These are phyloP conservation scores for Lottia scabra DNA, from an alignment of 2,888 invertebrate species.

Conservation along the genomic window DNA sequence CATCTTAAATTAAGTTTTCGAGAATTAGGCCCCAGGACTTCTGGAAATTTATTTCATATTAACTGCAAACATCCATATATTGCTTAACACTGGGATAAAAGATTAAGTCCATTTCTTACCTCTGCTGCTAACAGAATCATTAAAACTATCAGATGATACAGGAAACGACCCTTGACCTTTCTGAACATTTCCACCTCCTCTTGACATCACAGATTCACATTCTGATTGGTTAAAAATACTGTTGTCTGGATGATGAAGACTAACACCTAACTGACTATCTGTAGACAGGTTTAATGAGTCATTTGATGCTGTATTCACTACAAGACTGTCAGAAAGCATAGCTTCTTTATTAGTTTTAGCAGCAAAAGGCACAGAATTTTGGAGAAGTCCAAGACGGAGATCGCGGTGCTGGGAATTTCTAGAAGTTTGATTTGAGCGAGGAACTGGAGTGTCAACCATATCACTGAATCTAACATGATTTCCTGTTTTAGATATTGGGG, in stretches of 20 bases:
- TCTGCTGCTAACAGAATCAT: neutral
- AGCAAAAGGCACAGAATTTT: slow-evolving; percentile 15
- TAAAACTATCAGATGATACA: neutral
- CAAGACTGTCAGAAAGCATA: slow-evolving; percentile 28
- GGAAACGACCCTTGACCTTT: neutral
- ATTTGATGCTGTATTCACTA: slow-evolving; percentile 23
- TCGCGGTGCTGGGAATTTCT: neutral
- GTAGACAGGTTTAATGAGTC: slow-evolving; percentile 15
- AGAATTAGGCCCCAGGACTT: too few relatives aligned
- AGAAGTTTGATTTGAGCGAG: slow-evolving; percentile 7
- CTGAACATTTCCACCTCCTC: slow-evolving; percentile 23
- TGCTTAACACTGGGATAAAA: too few relatives aligned
- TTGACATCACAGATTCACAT: slow-evolving; percentile 17
- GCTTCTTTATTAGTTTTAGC: slow-evolving; percentile 17
- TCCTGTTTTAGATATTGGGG: slow-evolving; percentile 22
- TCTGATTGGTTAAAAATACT: slow-evolving; percentile 13
- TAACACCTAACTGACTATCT: slow-evolving; percentile 10
- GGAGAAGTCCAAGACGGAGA: slow-evolving; percentile 15
- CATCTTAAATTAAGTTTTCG: too few relatives aligned
- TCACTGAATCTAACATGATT: slow-evolving; percentile 32
- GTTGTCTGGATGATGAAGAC: slow-evolving; percentile 9
- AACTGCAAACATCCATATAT: too few relatives aligned
- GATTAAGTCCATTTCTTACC: neutral
- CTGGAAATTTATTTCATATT: too few relatives aligned
- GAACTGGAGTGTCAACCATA: slow-evolving; percentile 17